phyloP scores from a whole-genome alignment of 1,140 invertebrate species.

The Danaus plexippus region DNA sequence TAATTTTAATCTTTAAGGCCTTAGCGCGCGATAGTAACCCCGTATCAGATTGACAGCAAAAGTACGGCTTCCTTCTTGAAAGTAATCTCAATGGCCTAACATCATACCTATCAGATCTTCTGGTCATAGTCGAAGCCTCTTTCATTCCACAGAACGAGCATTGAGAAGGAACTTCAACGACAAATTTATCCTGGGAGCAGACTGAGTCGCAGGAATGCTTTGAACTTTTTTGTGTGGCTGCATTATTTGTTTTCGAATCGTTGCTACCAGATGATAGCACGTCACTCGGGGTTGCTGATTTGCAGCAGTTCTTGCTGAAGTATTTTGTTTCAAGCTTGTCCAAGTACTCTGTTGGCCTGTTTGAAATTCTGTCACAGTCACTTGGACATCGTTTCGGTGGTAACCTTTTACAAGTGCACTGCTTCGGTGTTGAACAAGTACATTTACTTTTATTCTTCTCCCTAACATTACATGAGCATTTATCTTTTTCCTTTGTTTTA shows the following conservation, averaged over 20 bases:
- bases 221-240: background rate
- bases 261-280: too few species aligned
- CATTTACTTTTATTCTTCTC: too few species aligned
- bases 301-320: too few species aligned
- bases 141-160: conserved; percentile 10
- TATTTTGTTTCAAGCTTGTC: background rate
- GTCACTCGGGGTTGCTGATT: too few species aligned
- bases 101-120: conserved; percentile 30
- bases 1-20: background rate
- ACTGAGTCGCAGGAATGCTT: conserved; percentile 1
- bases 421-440: too few species aligned
- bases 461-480: too few species aligned
- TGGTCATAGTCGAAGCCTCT: conserved; percentile 25
- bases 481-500: too few species aligned
- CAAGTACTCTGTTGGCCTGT: background rate
- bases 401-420: too few species aligned
- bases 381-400: too few species aligned
- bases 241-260: too few species aligned
- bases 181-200: background rate
- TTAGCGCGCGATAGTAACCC: conserved; percentile 2
- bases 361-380: background rate
- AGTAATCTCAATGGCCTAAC: conserved; percentile 26
- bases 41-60: conserved; percentile 26
- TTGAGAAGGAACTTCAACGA: conserved; percentile 1
- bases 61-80: conserved; percentile 10